Evolutionary conservation across 37 sponge, comb jelly and placozoan species (phyloP).

Genomic region (Hormiphora californensis): DNA sequence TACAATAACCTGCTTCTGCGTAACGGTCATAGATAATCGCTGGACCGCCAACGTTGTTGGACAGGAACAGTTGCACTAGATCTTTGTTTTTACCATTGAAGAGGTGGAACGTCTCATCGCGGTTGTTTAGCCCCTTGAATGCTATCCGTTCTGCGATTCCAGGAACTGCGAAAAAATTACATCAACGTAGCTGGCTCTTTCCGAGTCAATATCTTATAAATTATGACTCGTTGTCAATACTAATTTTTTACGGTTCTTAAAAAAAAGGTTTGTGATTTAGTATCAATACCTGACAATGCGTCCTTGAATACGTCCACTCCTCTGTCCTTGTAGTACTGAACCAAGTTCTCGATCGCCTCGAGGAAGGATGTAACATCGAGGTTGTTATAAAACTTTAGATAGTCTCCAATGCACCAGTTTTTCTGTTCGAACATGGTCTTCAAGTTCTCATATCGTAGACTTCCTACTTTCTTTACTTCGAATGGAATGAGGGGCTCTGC

Average conservation of each 20-base stretch:
- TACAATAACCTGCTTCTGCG: background rate
- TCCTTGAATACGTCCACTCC: background rate
- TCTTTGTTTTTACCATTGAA: background rate
- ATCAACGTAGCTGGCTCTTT: no score
- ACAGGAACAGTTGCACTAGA: background rate
- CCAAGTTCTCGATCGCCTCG: background rate
- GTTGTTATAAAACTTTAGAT: background rate
- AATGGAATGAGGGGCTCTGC: background rate
- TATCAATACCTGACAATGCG: background rate
- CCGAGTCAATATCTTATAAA: no score
- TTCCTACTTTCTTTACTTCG: background rate
- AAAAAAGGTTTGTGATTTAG: background rate
- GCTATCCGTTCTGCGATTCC: background rate
- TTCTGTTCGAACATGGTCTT: background rate
- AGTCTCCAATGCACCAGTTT: background rate
- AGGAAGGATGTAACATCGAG: background rate
- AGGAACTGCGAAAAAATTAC: background rate
- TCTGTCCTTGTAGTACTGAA: background rate
- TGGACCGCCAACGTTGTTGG: background rate
- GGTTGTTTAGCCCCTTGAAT: background rate
- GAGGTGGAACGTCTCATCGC: background rate
- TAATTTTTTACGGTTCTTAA: no score
- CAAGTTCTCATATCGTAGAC: background rate
- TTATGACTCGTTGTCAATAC: no score
- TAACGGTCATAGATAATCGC: background rate